Evolutionary conservation across 2,797 vertebrate species (phyloP), one percentile per base, ranked within the genome.

Genomic region (Hephaestus fuliginosus): DNA sequence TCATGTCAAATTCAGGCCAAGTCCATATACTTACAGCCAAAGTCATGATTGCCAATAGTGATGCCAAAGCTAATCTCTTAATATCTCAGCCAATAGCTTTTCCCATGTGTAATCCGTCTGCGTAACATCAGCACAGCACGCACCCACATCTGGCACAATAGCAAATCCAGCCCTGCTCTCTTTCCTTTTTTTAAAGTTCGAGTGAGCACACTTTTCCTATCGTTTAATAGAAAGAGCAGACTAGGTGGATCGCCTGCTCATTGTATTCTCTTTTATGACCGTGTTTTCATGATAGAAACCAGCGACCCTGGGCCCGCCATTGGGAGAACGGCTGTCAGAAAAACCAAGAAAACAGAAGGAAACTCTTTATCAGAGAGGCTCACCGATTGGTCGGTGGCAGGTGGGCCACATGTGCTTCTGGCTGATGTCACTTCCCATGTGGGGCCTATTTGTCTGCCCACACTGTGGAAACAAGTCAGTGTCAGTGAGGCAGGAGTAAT

Each of bases 381-480:
- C 33, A 28, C 25, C 68, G 79, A 89, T 87, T 88, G 79, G 85
- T 76, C 53, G 6, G 43, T 76, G 78, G 79, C 88, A 92, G 88
- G 88, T 91, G 90, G 79, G 84, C 83, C 80, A 48, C 87, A 76
- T 81, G 78, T 87, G 84, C 68, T 66, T 30, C 66, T 70, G 58
- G 74, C 69, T 86, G 92, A 89, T 93, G 90, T 92, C 88, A 88
- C 83, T 61, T 89, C 73, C 67, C 88, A 89, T 81, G 74, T 85
- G 85, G 85, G 81, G 80, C 67, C 56, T 70, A 75, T 92, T 92
- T 91, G 79, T 91, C 85, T 83, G 74, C 76, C 76, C 25, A 74
- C 67, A 62, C 67, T 80, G 67, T 83, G 86, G 85, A 91, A 86
- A 90, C 69, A 65, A 88, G 90, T 91, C 88, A 64, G 73, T 84